Conservation (phyloP, 1,140 invertebrate species). For the Psix sp. region DNA sequence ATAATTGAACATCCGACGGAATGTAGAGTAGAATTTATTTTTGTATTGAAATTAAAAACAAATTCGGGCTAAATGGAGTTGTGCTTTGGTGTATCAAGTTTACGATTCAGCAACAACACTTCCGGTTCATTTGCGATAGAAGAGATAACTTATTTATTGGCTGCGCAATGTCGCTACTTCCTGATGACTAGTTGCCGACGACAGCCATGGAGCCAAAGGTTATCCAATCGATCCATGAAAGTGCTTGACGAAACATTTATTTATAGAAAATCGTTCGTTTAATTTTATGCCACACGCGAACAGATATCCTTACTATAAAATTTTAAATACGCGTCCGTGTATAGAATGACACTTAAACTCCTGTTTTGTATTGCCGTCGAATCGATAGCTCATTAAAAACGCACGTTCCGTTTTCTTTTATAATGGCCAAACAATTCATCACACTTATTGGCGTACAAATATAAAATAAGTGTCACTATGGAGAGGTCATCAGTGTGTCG, state of each 20-base stretch:
- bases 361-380: constrained; percentile 14
- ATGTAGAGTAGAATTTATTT: too few species aligned
- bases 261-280: constrained; percentile 61
- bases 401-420: constrained; percentile 1
- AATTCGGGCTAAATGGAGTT: too few species aligned
- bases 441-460: too few species aligned
- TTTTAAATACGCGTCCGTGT: constrained; percentile 37
- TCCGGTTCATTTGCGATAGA: too few species aligned
- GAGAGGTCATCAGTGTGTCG: too few species aligned
- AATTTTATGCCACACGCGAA: constrained; percentile 56
- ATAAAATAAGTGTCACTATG: too few species aligned
- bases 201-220: constrained; percentile 55
- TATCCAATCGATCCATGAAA: constrained; percentile 58
- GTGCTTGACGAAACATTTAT: constrained; percentile 61
- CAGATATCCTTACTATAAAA: constrained; percentile 43
- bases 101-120: too few species aligned
- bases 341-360: constrained; percentile 22
- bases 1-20: too few species aligned
- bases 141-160: too few species aligned
- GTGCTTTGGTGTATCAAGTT: too few species aligned
- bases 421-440: background rate
- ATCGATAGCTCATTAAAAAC: constrained; percentile 28
- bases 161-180: constrained; percentile 24
- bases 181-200: constrained; percentile 38
- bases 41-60: too few species aligned